A percentile compares a stretch with the other conserved stretches of the same genome.
These are phyloP conservation scores for Irena cyanogastra DNA, from an alignment of 2,113 vertebrate species.

Conservation along the genomic window DNA sequence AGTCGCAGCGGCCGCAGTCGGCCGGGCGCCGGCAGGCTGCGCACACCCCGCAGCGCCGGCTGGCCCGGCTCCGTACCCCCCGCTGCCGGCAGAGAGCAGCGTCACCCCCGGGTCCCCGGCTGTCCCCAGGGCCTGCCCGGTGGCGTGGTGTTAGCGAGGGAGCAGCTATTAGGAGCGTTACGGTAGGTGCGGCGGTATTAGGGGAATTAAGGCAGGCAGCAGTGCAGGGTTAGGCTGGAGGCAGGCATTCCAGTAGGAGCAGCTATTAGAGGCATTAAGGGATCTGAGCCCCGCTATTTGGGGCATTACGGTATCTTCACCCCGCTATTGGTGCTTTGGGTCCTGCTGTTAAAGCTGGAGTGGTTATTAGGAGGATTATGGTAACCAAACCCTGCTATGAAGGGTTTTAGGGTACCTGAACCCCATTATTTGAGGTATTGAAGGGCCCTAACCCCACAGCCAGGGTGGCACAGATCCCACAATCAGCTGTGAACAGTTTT, in stretches of 20 bases:
- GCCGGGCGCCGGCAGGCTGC: neutral
- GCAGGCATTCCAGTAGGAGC: neutral
- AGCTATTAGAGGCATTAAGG: neutral
- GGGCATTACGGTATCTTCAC: no score
- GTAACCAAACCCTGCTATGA: no score
- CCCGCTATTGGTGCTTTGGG: no score
- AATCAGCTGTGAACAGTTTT: no score
- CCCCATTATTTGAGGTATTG: neutral
- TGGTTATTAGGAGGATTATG: no score
- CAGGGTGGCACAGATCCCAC: no score
- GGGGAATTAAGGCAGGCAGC: neutral
- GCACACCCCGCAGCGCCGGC: neutral
- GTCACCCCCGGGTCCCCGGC: neutral
- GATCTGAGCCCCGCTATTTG: accelerated
- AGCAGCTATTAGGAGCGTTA: neutral
- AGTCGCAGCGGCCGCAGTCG: neutral
- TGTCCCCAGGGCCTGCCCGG: neutral
- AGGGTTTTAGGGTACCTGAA: accelerated
- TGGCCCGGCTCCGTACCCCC: neutral
- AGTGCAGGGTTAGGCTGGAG: neutral
- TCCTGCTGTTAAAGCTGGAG: no score
- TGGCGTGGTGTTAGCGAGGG: neutral
- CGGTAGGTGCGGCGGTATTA: neutral
- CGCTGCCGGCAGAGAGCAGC: neutral
- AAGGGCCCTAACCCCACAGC: no score